These are phyloP conservation scores for Remorina albescens DNA, from an alignment of 2,797 vertebrate species.

Conservation along the genomic window DNA sequence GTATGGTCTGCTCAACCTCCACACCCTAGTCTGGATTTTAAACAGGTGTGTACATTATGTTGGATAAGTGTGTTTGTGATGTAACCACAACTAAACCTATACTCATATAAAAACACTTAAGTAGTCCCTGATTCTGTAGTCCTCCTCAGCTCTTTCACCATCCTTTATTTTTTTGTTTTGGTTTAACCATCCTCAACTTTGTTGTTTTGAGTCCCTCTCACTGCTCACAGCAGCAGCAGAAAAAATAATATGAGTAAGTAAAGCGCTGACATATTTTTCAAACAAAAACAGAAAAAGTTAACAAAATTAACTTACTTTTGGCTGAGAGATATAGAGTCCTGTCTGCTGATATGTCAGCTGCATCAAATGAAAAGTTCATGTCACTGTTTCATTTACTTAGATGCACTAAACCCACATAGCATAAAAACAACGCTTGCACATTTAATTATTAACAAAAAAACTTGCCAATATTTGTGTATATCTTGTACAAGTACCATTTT, in stretches of 20 bases:
- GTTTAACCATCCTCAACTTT: neutral
- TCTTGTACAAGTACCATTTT: neutral
- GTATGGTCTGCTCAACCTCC: conserved; percentile 83
- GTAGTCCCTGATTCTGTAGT: too few species aligned
- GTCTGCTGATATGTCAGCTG: too few species aligned
- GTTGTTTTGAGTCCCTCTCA: neutral
- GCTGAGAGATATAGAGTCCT: too few species aligned
- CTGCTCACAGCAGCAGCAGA: neutral
- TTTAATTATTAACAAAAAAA: neutral
- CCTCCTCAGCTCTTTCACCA: too few species aligned
- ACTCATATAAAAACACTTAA: neutral
- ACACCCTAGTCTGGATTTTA: conserved; percentile 86
- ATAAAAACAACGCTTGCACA: neutral
- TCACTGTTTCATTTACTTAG: too few species aligned
- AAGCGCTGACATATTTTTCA: neutral
- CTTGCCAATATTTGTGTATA: neutral
- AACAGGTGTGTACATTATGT: conserved; percentile 68
- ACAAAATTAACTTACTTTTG: too few species aligned
- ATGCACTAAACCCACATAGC: neutral
- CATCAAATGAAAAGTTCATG: too few species aligned
- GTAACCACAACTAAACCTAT: too few species aligned
- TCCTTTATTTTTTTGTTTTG: neutral
- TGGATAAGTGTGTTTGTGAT: too few species aligned
- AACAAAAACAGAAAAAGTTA: too few species aligned
- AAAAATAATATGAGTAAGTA: neutral